Base-by-base conservation (phyloP, 2,888 invertebrate genomes). In the Zootermopsis nevadensis region DNA sequence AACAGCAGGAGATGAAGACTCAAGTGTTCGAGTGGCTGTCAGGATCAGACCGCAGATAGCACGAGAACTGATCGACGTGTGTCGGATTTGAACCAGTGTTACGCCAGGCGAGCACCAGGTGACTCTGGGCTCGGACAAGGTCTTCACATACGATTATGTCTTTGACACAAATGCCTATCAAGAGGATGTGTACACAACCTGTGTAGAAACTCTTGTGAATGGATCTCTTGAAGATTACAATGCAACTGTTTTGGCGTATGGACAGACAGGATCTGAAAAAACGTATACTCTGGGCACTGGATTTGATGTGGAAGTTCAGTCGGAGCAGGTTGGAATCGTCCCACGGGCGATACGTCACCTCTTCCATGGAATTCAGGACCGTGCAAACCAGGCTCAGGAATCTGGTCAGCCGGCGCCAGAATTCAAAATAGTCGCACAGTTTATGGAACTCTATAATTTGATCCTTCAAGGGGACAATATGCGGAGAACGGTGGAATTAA, bases 261-360 rank as follows among this genome's bases (percentile, higher is more conserved):
- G 98, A 86, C 98, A 98, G 94, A 99, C 99, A 77, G 99, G 99
- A 3, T 98, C 98, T 66, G 99, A 99, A 3, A 99, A 99, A 91
- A 99, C 99, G 0, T 98, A 97, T 90, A 98, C 98, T 3, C 99
- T 99, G 99, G 99, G 99, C 82, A 98, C 99, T 27, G 98, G 98
- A 8, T 99, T 99, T 90, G 98, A 99, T 87, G 93, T 92, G 85
- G 92, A 93, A 85, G 88, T 91, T 48, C 88, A 89, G 69, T 90
- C 91, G 48, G 91, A 91, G 77, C 92, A 93, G 87, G 89, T 93
- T 82, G 99, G 99, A 35, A 98, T 99, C 87, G 97, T 99, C 87
- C 99, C 99, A 0, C 93, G 99, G 82, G 98, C 99, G 3, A 97
- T 99, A 86, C 93, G 95, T 72, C 98, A 99, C 87, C 92, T 99